Base-by-base conservation (phyloP, 2,797 vertebrate species). In the Trematomus bernacchii region DNA sequence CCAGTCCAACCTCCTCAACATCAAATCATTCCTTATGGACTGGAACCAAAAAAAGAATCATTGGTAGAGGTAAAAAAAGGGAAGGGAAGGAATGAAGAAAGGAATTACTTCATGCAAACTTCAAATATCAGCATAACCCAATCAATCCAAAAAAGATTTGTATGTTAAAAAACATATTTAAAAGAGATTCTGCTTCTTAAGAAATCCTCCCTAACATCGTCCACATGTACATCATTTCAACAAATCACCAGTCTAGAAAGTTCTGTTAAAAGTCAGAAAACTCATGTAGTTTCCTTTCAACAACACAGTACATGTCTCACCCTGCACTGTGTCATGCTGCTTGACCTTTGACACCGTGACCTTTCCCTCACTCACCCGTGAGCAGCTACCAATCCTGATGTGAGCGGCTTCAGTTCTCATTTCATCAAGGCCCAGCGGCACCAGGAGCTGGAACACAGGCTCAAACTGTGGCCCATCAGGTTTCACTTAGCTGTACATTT, bases 401-500 rank as follows among this genome's bases (percentile, higher is more conserved):
- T 67, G 81, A 86, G 79, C 7, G 63, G 70, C 61, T 65, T 83
- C 55, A 46, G 83, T 57, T 85, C 83, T 72, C 66, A 37, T 77
- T 81, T 66, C 53, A 77, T 75, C 43, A 43, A 72, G 80, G 73
- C 73, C 71, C 51, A 60, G 42, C 76, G 14, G 74, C 69, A 69
- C 77, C 78, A 61, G 79, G 46, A 86, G 87, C 85, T 71, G 33
- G 37, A 83, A 82, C 76, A 73, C 86, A 69, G 75, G 65, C 85
- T 89, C 87, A 84, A 74, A 91, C 88, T 89, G 89, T 73, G 85
- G 80, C 79, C 86, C 91, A 89, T 93, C 91, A 80, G 92, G 84
- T 93, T 94, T 90, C 92, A 92, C 94, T 94, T 94, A 92, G 91
- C 88, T 86, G 79, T 90, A 87, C 82, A 86, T 92, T 85, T 91